phyloP scores from a whole-genome alignment of 2,797 vertebrate species.

The Potorous gilbertii region DNA sequence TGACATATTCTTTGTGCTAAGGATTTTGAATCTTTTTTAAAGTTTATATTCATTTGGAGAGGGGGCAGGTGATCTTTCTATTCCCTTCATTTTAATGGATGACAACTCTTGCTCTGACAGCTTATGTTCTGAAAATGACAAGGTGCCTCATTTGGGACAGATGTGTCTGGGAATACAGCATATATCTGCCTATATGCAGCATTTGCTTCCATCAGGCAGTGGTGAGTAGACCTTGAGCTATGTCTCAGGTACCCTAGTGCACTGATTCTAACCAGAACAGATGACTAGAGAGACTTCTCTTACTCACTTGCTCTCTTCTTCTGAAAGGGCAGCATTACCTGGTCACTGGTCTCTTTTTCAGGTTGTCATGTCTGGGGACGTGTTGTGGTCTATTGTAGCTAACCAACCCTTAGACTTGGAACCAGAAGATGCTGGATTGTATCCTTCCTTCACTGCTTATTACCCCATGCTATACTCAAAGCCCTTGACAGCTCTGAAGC shows the following conservation, averaged over 20 bases:
- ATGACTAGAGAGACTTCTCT: not conserved
- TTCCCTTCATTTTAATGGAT: slow-evolving; percentile 43
- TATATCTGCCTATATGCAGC: not conserved
- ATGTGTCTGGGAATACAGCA: slow-evolving; percentile 22
- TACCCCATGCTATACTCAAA: not conserved
- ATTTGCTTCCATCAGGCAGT: not conserved
- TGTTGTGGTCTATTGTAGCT: not conserved
- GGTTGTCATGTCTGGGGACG: not conserved
- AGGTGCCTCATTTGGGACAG: slow-evolving; percentile 35
- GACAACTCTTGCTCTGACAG: slow-evolving; percentile 27
- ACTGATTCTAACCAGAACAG: not conserved
- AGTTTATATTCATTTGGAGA: not conserved
- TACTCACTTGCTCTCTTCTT: not conserved
- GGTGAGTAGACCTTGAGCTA: not conserved
- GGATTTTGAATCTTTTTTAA: not conserved
- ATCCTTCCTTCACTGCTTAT: not conserved
- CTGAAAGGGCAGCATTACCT: not conserved
- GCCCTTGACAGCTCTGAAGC: not conserved
- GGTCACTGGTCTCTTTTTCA: not conserved
- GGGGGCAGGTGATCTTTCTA: not conserved
- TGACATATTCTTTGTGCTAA: not conserved
- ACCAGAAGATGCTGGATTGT: not conserved
- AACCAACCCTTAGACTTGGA: not conserved
- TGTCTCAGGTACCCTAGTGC: not conserved
- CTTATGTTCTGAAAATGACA: slow-evolving; percentile 58